phyloP scores from a whole-genome alignment of 2,888 invertebrate species.

The Chaetogeoica ovagalla region DNA sequence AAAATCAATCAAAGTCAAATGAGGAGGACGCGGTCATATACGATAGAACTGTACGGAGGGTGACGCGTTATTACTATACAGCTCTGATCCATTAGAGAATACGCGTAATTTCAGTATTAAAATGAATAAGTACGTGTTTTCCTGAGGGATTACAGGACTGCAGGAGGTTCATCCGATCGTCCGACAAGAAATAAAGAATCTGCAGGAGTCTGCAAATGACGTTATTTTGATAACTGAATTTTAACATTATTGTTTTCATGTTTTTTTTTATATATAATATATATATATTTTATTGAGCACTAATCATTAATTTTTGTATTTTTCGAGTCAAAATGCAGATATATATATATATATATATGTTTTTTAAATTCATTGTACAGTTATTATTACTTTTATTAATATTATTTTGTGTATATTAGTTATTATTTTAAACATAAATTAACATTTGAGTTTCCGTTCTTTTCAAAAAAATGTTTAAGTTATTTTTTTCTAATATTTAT shows the following conservation, averaged over 20 bases:
- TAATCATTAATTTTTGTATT: no score
- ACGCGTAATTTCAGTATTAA: slow-evolving; percentile 1
- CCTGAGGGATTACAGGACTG: neutral
- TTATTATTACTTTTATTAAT: no score
- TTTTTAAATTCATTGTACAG: no score
- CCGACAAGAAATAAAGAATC: slow-evolving; percentile 7
- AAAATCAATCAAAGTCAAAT: slow-evolving; percentile 36
- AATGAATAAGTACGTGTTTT: slow-evolving; percentile 28
- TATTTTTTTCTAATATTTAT: no score
- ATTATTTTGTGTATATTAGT: no score
- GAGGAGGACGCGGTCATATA: slow-evolving; percentile 3
- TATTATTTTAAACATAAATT: no score
- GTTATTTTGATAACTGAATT: slow-evolving; percentile 20
- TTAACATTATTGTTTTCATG: neutral
- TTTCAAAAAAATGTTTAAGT: no score
- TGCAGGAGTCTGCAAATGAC: neutral
- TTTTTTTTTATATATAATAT: neutral
- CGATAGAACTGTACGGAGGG: slow-evolving; percentile 13
- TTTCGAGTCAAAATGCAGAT: no score
- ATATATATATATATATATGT: no score
- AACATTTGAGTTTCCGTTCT: no score
- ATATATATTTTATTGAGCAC: no score
- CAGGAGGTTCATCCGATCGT: neutral
- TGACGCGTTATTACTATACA: slow-evolving; percentile 26
- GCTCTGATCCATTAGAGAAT: slow-evolving; percentile 33